Percentiles rank a stretch among this genome's conserved stretches.
Conservation (phyloP, 2,888 invertebrate genomes). For the Silvanus unidentatus region DNA sequence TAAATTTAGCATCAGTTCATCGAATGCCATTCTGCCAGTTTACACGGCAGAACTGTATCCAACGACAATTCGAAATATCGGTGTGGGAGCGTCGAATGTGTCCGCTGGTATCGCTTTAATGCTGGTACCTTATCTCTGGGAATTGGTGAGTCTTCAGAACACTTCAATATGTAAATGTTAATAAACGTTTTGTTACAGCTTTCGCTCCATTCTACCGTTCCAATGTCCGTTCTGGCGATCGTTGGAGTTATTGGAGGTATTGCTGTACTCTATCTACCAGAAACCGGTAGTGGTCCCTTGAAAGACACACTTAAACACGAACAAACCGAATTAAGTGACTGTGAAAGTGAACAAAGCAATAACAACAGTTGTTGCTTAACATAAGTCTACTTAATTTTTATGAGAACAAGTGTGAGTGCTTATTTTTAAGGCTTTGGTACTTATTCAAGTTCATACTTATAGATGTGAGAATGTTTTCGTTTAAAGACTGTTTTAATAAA, state of each 20-base stretch:
- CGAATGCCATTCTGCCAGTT: conserved; percentile 73
- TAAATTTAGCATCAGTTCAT: conserved; percentile 72
- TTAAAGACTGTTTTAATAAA: no score
- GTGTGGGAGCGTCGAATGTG: conserved; percentile 69
- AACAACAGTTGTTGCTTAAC: conserved; percentile 19
- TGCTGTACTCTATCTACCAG: conserved; percentile 68
- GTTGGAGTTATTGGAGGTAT: conserved; percentile 66
- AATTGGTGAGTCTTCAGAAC: conserved; percentile 63
- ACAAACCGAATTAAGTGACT: conserved; percentile 13
- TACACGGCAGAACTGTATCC: conserved; percentile 76
- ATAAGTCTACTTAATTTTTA: no score
- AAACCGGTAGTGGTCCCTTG: conserved; percentile 58
- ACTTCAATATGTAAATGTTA: no score
- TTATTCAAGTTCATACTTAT: no score
- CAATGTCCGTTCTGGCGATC: conserved; percentile 65
- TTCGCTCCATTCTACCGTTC: conserved; percentile 58
- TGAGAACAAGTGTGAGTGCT: no score
- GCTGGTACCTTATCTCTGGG: conserved; percentile 71
- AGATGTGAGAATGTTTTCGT: no score
- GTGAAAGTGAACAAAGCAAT: conserved; percentile 22
- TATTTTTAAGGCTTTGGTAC: no score
- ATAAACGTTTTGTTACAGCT: conserved; percentile 56
- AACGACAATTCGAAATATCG: conserved; percentile 71
- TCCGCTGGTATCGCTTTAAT: conserved; percentile 71
- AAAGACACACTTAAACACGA: conserved; percentile 38